A percentile compares a stretch with the other conserved stretches of the same genome.
phyloP scores from a whole-genome alignment of 2,113 vertebrate genomes.

The Chaetura pelagica region DNA sequence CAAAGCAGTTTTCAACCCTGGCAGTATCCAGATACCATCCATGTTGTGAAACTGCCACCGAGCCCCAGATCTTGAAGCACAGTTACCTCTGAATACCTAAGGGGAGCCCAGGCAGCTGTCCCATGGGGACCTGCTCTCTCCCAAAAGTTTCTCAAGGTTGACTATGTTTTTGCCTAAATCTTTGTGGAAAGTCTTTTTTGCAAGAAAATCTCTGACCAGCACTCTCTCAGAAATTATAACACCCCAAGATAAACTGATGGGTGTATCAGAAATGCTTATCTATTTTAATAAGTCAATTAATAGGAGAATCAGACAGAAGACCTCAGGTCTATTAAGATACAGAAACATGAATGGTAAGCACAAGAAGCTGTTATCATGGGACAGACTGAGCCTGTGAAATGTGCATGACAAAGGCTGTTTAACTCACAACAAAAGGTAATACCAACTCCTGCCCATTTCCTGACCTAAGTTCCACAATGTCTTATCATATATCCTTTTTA shows the following conservation, averaged over 20 bases:
- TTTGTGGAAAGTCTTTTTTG: not conserved
- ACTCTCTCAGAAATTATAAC: not conserved
- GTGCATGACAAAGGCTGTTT: not conserved
- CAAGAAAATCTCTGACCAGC: not conserved
- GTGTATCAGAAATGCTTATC: not conserved
- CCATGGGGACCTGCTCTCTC: not conserved
- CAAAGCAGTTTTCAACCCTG: not conserved
- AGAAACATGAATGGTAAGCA: not conserved
- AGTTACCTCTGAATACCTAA: not conserved
- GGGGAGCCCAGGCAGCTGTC: not conserved
- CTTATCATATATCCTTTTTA: not conserved
- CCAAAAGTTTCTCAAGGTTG: not conserved
- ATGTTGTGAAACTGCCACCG: not conserved
- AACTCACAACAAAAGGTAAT: fast-evolving
- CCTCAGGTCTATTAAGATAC: not conserved
- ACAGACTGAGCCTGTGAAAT: not conserved
- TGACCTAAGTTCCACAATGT: not conserved
- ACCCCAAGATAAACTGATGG: not conserved
- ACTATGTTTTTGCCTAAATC: not conserved
- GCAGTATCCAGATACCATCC: not conserved
- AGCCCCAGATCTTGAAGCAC: not conserved
- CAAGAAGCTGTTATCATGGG: not conserved
- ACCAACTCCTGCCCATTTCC: not conserved
- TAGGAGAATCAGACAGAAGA: not conserved
- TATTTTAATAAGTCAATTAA: not conserved